These are phyloP conservation scores for Malurus leucopterus DNA, from an alignment of 2,797 vertebrate genomes.

Conservation along the genomic window DNA sequence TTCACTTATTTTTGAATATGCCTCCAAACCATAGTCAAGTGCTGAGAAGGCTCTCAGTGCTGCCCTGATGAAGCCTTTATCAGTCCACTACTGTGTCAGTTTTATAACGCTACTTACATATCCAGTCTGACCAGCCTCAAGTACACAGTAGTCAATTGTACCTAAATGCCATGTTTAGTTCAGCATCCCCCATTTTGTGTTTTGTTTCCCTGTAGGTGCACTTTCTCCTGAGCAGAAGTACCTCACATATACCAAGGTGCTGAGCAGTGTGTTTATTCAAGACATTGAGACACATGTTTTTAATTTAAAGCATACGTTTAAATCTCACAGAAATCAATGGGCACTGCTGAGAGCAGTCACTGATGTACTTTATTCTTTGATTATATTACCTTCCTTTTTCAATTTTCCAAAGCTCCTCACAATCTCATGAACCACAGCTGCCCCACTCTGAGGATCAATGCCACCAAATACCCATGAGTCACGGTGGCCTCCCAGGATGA, in stretches of 20 bases:
- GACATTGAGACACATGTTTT: neutral
- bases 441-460: conserved; percentile 91
- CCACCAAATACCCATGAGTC: conserved; percentile 95
- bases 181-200: neutral
- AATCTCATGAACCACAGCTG: conserved; percentile 88
- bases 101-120: neutral
- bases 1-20: neutral
- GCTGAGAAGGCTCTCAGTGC: neutral
- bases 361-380: neutral
- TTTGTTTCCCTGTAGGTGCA: neutral
- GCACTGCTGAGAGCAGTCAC: neutral
- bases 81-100: neutral
- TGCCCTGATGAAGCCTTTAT: neutral
- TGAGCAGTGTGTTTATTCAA: neutral
- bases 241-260: neutral
- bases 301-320: neutral
- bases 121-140: neutral
- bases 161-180: neutral
- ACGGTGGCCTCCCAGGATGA: conserved; percentile 84
- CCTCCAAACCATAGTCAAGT: neutral
- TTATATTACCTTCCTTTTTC: conserved; percentile 78
- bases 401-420: conserved; percentile 84
- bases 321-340: neutral
- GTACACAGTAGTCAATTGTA: neutral
- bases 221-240: neutral